Conservation (phyloP, 2,888 invertebrate genomes). For the Acleris laterana region DNA sequence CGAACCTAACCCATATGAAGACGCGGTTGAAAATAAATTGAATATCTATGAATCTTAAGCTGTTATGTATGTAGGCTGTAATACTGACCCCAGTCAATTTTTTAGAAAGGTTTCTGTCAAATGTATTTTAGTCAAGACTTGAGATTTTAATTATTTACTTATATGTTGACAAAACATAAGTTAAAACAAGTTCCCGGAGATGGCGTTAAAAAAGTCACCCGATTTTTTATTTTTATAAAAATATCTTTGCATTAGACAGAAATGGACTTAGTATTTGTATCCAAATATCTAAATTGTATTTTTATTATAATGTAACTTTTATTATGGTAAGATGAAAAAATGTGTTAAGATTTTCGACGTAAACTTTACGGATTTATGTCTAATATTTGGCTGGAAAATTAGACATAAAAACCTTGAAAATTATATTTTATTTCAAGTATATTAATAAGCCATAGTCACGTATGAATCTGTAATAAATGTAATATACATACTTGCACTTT, state of each 20-base stretch:
- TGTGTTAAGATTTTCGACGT: slow-evolving; percentile 26
- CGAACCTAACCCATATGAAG: slow-evolving; percentile 35
- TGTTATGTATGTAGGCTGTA: slow-evolving; percentile 25
- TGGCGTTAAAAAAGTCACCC: too few relatives aligned
- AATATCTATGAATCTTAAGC: slow-evolving; percentile 34
- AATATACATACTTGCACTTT: too few relatives aligned
- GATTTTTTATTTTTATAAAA: too few relatives aligned
- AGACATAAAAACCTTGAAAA: slow-evolving; percentile 7
- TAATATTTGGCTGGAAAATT: slow-evolving; percentile 25
- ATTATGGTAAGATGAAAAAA: slow-evolving; percentile 25
- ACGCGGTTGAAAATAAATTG: slow-evolving; percentile 30
- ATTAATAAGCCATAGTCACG: too few relatives aligned
- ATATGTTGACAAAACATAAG: too few relatives aligned
- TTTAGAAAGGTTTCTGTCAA: slow-evolving; percentile 16
- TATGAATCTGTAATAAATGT: too few relatives aligned
- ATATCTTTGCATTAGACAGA: too few relatives aligned
- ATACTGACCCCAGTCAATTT: slow-evolving; percentile 33
- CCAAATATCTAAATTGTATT: too few relatives aligned
- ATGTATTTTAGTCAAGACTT: slow-evolving; percentile 1
- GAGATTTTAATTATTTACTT: too few relatives aligned
- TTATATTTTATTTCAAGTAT: background rate
- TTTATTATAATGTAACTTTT: too few relatives aligned
- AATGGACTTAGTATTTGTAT: too few relatives aligned
- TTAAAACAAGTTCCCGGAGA: too few relatives aligned
- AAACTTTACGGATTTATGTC: slow-evolving; percentile 20